Conservation (phyloP, 2,797 vertebrate genomes). For the Pteronotus mesoamericanus region DNA sequence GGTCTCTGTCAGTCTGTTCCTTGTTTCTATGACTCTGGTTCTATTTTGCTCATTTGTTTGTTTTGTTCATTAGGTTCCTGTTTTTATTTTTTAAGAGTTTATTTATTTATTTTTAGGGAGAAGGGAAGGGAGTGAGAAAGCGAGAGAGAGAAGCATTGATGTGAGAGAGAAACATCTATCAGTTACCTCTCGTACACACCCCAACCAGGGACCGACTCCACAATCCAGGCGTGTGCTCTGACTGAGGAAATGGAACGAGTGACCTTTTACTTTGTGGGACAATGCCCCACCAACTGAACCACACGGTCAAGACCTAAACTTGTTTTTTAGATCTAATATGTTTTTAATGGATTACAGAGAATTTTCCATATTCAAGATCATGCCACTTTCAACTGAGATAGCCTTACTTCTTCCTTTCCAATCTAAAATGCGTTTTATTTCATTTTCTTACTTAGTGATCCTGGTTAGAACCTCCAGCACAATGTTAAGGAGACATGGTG, state of each 20-base stretch:
- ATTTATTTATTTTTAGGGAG: neutral
- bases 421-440: neutral
- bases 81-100: too few species aligned
- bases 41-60: too few species aligned
- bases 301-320: neutral
- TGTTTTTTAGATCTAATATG: neutral
- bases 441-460: neutral
- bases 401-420: neutral
- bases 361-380: neutral
- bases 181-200: neutral
- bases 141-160: neutral
- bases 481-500: neutral
- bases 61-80: too few species aligned
- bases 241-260: neutral
- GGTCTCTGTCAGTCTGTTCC: too few species aligned
- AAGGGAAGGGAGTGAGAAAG: neutral
- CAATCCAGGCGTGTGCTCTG: neutral
- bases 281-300: neutral
- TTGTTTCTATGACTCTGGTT: too few species aligned
- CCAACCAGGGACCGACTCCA: neutral
- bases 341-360: neutral
- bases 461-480: neutral
- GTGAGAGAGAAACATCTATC: neutral
- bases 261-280: neutral
- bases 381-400: neutral